Base-by-base conservation (phyloP, 2,888 invertebrate species). In the Scrobipalpa atriplicella region DNA sequence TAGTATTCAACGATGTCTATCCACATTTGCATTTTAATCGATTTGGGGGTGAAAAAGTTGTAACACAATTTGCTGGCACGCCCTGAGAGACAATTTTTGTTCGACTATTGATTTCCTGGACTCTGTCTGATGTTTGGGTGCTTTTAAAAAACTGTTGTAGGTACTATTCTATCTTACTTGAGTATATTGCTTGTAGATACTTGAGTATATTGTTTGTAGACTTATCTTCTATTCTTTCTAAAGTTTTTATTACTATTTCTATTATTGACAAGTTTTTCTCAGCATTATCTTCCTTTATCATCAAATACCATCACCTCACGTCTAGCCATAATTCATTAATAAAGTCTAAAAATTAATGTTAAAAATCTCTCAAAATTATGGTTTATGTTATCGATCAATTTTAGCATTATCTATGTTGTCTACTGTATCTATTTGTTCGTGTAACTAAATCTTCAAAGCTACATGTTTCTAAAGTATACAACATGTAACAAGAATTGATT, bases 11-110 rank as follows among this genome's bases (percentile, higher is more conserved):
- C 65, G 29, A 43, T 38, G 43, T 67, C 66, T 70, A 67, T 69
- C 62, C 62, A 36, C 65, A 70, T 73, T 68, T 66, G 64, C 67
- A 68, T 71, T 69, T 70, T 67, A 68, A 72, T 72, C 63, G 69
- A 66, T 36, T 62, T 41, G 61, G 69, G 60, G 62, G 61, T 65
- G 62, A 62, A 65, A 67, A 67, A 66, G 67, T 71, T 67, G 62
- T 66, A 62, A 18, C 64, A 43, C 54, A 63, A 65, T 39, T 51
- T n/a, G 29, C 58, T 41, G 67, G 56, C 64, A 67, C 62, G 54
- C 66, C 67, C 65, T 19, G 16, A 54, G 60, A 66, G 58, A 52
- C 61, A n/a, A 43, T 38, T 51, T 65, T 64, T 54, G 43, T 62
- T 54, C 63, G 64, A 47, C 36, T 70, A 72, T 72, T 70, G 71